Conservation (phyloP, 2,797 vertebrate genomes). For the Phalloptychus januarius region DNA sequence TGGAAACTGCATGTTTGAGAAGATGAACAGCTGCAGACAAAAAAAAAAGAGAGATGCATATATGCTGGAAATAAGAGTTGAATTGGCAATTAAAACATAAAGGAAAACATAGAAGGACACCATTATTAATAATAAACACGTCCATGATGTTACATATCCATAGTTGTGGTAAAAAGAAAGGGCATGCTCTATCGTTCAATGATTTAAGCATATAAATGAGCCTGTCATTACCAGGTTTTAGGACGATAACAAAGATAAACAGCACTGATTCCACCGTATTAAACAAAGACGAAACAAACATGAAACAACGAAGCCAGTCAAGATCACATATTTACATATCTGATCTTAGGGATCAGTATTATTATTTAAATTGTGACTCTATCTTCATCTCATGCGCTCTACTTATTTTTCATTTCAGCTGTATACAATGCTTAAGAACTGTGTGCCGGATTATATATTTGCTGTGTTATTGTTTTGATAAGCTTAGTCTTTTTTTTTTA, state of each 20-base stretch:
- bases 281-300: background rate
- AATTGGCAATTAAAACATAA: background rate
- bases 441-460: background rate
- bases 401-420: no score
- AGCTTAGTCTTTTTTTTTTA: background rate
- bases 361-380: background rate
- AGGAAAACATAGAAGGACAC: background rate
- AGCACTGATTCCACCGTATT: background rate
- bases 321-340: background rate
- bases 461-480: background rate
- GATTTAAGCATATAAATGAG: background rate
- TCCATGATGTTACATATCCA: background rate
- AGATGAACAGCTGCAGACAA: constrained; percentile 9
- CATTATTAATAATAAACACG: background rate
- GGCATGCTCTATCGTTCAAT: background rate
- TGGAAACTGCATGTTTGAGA: constrained; percentile 12
- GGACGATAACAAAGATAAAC: background rate
- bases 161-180: background rate
- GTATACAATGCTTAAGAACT: background rate
- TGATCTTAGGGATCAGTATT: background rate
- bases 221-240: background rate
- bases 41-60: background rate
- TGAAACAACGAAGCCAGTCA: no score
- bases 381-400: no score
- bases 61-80: background rate